Evolutionary conservation across 2,113 vertebrate species (phyloP).

Genomic region (Puffinus mauretanicus): DNA sequence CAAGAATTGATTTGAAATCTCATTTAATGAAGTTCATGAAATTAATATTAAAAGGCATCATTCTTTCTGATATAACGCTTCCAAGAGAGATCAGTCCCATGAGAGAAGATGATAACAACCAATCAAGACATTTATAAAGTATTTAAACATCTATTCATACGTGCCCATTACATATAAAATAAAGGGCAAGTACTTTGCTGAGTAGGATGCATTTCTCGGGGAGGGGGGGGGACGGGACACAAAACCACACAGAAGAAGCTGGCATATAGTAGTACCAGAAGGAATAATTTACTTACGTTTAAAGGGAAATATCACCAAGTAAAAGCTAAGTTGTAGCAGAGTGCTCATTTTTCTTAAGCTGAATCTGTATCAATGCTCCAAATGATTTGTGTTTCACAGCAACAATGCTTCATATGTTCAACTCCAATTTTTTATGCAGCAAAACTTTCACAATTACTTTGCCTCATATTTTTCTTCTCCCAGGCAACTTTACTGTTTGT

Average conservation of each 20-base stretch:
- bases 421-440: background rate
- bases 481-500: background rate
- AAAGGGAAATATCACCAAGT: background rate
- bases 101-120: background rate
- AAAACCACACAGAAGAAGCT: background rate
- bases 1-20: constrained; percentile 12
- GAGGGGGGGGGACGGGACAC: background rate
- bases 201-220: accelerated
- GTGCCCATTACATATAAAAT: background rate
- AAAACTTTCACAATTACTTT: background rate
- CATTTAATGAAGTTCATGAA: constrained; percentile 24
- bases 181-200: background rate
- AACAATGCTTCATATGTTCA: background rate
- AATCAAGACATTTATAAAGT: background rate
- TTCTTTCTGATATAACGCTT: background rate
- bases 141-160: background rate
- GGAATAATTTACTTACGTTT: background rate
- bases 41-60: constrained; percentile 6
- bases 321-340: background rate
- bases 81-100: background rate
- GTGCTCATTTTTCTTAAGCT: background rate
- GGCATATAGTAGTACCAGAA: background rate
- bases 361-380: background rate
- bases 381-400: background rate
- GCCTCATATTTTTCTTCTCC: background rate